Evolutionary conservation across 2,113 vertebrate genomes (phyloP), one percentile per base, ranked within the genome.

Genomic region (Charina bottae): DNA sequence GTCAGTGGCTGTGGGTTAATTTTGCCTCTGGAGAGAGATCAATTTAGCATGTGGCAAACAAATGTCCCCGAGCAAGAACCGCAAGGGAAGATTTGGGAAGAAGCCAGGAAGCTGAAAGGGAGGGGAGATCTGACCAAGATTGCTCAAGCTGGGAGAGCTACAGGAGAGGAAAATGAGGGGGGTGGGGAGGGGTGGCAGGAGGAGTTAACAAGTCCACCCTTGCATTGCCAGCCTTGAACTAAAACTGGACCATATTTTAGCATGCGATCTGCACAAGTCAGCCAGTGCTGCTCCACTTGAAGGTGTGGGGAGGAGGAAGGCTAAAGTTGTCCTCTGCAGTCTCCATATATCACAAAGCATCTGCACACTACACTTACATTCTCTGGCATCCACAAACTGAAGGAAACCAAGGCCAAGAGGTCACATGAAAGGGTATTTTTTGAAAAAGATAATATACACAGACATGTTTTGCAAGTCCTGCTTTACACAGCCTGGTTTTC

Each of bases 41-140:
- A 85, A 89, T 85, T 91, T 93, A 93, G 90, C 92, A 93, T 91
- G 90, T 93, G 90, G 87, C 92, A 68, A 93, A 91, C 92, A 93
- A 93, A 93, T 93, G 92, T 91, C 89, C 86, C 92, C 3, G 59
- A 93, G 90, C 92, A 21, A 91, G 58, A 89, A 85, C 92, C 78
- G 72, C 92, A 91, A 93, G 90, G 78, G 86, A 84, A 85, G 90
- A 3, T 91, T 88, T 91, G 78, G 90, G 90, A 89, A 68, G 59
- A 19, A 37, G 92, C 90, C 86, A 89, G 90, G 92, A 88, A 53
- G 85, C 46, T n/a, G 33, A 33, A 26, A 64, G 42, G 58, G 85
- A 59, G 58, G 85, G 26, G 54, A 24, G 13, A 23, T n/a, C 60
- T 4, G 23, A 54, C 85, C 64, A 53, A 83, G 62, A 21, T 56